phyloP scores from a whole-genome alignment of 2,888 invertebrate genomes.

The Piscicola geometra region DNA sequence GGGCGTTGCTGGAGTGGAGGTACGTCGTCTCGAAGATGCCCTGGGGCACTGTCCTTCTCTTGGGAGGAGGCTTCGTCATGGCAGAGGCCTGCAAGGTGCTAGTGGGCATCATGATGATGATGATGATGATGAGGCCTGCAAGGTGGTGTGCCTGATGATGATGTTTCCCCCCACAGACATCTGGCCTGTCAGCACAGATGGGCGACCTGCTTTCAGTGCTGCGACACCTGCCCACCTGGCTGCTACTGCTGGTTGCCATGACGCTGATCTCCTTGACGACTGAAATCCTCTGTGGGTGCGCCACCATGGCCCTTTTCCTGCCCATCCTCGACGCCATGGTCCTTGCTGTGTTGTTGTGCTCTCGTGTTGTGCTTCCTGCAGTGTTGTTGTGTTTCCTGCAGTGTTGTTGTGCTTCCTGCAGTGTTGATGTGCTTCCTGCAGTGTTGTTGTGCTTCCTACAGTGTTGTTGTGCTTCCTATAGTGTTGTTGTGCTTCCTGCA shows the following conservation, averaged over 20 bases:
- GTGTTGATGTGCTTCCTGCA: no score
- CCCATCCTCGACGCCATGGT: constrained; percentile 73
- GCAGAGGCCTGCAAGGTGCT: constrained; percentile 31
- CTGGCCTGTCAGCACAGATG: constrained; percentile 72
- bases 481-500: no score
- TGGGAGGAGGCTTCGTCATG: constrained; percentile 38
- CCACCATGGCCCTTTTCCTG: constrained; percentile 79
- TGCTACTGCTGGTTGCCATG: constrained; percentile 71
- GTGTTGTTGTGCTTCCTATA: no score
- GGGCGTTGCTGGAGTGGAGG: constrained; percentile 37
- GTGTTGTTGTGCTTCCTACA: no score
- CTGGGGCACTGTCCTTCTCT: constrained; percentile 34
- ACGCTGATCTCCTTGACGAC: constrained; percentile 74
- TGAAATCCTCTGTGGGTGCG: constrained; percentile 83
- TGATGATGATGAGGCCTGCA: not conserved
- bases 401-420: no score
- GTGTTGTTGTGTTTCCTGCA: no score
- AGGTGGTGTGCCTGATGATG: not conserved
- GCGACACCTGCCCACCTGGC: constrained; percentile 63
- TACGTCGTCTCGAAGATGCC: constrained; percentile 34
- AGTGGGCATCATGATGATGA: constrained; percentile 10
- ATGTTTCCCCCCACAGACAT: constrained; percentile 52
- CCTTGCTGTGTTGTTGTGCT: not conserved
- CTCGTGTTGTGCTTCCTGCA: no score
- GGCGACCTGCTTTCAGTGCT: constrained; percentile 69